Conservation (phyloP, 2,888 invertebrate species). For the Ephialtes manifestator region DNA sequence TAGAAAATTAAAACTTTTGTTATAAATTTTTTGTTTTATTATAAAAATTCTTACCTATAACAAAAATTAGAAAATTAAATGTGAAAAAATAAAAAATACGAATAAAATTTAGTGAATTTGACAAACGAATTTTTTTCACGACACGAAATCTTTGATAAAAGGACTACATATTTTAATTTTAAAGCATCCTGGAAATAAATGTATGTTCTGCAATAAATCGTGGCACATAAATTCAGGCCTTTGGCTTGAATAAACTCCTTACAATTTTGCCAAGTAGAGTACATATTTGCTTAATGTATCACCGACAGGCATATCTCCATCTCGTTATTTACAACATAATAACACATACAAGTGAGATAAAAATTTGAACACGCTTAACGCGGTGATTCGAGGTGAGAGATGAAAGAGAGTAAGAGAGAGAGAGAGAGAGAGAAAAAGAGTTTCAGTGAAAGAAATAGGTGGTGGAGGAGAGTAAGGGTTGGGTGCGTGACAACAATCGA, state of each 20-base stretch:
- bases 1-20: no score
- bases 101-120: no score
- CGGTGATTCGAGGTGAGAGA: neutral
- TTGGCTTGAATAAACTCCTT: neutral
- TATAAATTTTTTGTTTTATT: no score
- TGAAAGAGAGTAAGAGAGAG: neutral
- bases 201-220: neutral
- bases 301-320: neutral
- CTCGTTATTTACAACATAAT: constrained; percentile 8
- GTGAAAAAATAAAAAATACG: no score
- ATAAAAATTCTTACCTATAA: no score
- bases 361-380: neutral
- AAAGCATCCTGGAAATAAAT: neutral
- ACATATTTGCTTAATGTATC: constrained; percentile 13
- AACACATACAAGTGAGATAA: neutral
- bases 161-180: neutral
- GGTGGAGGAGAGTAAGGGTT: constrained; percentile 35
- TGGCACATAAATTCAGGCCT: neutral
- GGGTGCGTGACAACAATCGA: constrained; percentile 68
- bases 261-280: constrained; percentile 12
- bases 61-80: no score
- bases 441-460: constrained; percentile 17
- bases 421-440: neutral
- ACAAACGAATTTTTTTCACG: no score
- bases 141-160: no score